Percentiles rank a stretch among this genome's conserved stretches.
Evolutionary conservation across 2,888 invertebrate genomes (phyloP).

Genomic region (Pristionchus mayeri): DNA sequence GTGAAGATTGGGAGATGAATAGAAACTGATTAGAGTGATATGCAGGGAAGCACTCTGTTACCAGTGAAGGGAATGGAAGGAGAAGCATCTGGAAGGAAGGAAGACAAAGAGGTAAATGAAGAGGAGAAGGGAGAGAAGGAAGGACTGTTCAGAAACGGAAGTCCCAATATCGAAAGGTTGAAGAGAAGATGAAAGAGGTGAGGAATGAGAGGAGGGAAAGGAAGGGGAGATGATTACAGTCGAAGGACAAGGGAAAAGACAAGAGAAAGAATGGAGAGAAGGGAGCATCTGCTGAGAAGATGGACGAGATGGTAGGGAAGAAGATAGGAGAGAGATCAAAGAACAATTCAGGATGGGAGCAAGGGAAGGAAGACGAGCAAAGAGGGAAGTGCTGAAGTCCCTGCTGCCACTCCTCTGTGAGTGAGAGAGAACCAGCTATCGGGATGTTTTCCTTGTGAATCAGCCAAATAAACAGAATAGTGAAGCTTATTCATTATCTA

Average conservation of each 20-base stretch:
- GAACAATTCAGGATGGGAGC: neutral
- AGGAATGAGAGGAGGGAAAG: neutral
- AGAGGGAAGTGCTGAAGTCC: neutral
- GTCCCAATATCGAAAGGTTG: neutral
- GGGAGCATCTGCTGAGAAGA: neutral
- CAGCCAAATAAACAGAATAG: no score
- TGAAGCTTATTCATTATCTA: no score
- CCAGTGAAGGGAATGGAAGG: no score
- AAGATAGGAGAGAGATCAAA: neutral
- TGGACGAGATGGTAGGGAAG: neutral
- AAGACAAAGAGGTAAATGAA: neutral
- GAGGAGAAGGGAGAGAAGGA: neutral
- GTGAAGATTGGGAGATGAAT: neutral
- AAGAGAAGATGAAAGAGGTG: neutral
- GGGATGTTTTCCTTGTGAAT: no score
- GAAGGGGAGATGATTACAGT: no score
- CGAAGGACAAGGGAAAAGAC: no score
- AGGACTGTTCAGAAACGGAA: neutral
- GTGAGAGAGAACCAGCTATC: no score
- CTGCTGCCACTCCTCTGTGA: no score
- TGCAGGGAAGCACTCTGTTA: neutral
- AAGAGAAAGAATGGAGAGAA: neutral
- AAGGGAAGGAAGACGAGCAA: neutral
- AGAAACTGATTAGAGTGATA: neutral
- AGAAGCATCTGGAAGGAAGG: neutral